Conservation (phyloP, 35 echinoderm and acorn worm genomes). For the Strongylocentrotus purpuratus region DNA sequence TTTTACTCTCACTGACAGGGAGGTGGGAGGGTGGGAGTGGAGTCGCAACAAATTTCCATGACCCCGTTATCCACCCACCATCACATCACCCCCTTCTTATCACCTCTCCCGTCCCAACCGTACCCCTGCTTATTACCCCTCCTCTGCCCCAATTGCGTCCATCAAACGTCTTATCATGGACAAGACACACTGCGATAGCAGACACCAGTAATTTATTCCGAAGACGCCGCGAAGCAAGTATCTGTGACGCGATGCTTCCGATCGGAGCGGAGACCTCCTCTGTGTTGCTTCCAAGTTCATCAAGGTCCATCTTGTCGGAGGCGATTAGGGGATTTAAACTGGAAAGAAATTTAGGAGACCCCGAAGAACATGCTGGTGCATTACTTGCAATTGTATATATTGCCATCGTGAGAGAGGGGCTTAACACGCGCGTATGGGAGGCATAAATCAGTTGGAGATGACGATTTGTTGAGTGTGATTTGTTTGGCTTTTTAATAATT, state of each 20-base stretch:
- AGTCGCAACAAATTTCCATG: background rate
- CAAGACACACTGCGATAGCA: background rate
- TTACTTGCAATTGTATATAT: slow-evolving; percentile 8
- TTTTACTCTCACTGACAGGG: background rate
- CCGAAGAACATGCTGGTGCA: background rate
- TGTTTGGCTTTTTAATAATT: background rate
- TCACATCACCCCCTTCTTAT: background rate
- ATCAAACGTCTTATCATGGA: background rate
- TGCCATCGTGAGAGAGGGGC: background rate
- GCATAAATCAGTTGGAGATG: slow-evolving; percentile 7
- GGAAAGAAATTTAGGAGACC: background rate
- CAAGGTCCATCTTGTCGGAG: background rate
- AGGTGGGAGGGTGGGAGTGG: slow-evolving; percentile 12
- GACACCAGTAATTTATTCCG: slow-evolving; percentile 2
- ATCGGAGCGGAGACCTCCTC: background rate
- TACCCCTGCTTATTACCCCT: background rate
- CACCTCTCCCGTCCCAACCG: background rate
- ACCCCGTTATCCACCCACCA: slow-evolving; percentile 9
- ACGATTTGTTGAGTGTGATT: background rate
- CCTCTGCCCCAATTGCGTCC: background rate
- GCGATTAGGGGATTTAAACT: background rate
- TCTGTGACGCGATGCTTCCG: slow-evolving; percentile 12
- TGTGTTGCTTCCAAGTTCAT: slow-evolving; percentile 7
- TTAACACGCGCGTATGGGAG: background rate
- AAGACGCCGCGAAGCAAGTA: background rate